Evolutionary conservation across 2,797 vertebrate genomes (phyloP).

Genomic region (Gastrophryne carolinensis): DNA sequence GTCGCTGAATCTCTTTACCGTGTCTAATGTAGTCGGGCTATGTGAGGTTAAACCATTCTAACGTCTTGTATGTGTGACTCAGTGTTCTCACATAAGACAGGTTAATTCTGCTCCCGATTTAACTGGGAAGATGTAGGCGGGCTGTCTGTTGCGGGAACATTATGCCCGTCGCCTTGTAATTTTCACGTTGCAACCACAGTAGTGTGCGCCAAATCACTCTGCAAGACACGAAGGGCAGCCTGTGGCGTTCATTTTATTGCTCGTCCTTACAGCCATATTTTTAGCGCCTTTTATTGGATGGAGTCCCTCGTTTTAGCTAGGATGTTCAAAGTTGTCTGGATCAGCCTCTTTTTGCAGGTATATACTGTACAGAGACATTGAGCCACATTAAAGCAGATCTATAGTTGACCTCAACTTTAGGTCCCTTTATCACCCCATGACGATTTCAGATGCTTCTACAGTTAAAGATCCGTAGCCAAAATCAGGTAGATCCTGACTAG

Average conservation of each 20-base stretch:
- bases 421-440: too few species aligned
- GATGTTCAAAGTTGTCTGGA: too few species aligned
- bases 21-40: conserved; percentile 29
- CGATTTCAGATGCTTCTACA: too few species aligned
- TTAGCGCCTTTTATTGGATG: not conserved
- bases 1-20: not conserved
- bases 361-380: too few species aligned
- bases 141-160: conserved; percentile 48
- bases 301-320: not conserved
- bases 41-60: conserved; percentile 37
- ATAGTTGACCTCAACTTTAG: too few species aligned
- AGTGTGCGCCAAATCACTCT: too few species aligned
- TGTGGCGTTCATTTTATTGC: not conserved
- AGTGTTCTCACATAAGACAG: conserved; percentile 48
- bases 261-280: not conserved
- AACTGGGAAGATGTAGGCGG: conserved; percentile 43
- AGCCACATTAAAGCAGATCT: too few species aligned
- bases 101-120: conserved; percentile 44
- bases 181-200: conserved; percentile 44
- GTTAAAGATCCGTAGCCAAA: too few species aligned
- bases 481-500: too few species aligned
- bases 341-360: too few species aligned
- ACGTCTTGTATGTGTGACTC: conserved; percentile 35
- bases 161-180: conserved; percentile 45
- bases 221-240: not conserved